These are phyloP conservation scores for Cacoxenus indagator DNA, from an alignment of 2,888 invertebrate genomes.

Conservation along the genomic window DNA sequence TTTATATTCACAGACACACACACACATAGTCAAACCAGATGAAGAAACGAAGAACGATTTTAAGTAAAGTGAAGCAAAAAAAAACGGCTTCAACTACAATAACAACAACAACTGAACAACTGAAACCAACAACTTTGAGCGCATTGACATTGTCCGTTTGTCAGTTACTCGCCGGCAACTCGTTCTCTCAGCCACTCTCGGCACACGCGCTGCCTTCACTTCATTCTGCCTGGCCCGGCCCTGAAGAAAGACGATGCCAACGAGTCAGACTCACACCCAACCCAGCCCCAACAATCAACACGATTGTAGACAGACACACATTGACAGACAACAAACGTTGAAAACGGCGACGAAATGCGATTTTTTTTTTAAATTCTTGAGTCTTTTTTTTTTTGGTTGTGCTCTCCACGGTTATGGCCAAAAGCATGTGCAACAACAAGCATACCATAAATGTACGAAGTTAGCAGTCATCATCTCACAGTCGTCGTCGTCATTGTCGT, in stretches of 20 bases:
- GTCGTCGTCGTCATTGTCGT: slow-evolving; percentile 21
- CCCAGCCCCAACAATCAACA: slow-evolving; percentile 7
- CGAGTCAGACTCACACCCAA: background rate
- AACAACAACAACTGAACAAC: no score
- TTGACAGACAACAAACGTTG: slow-evolving; percentile 31
- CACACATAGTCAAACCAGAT: slow-evolving; percentile 16
- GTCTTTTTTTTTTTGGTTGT: slow-evolving; percentile 13
- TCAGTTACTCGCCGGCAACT: slow-evolving; percentile 39
- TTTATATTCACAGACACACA: slow-evolving; percentile 5
- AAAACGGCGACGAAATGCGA: background rate
- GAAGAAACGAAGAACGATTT: slow-evolving; percentile 45
- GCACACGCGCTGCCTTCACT: background rate
- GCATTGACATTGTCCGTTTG: slow-evolving; percentile 58
- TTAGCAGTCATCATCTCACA: slow-evolving; percentile 36
- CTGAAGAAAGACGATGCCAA: slow-evolving; percentile 41
- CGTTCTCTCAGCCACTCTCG: background rate
- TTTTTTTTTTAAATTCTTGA: background rate
- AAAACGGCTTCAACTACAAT: slow-evolving; percentile 15
- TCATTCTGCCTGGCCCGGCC: background rate
- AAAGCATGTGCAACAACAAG: slow-evolving; percentile 46
- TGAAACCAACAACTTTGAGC: slow-evolving; percentile 39
- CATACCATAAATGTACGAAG: slow-evolving; percentile 15
- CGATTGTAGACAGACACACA: slow-evolving; percentile 12
- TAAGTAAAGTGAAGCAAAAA: slow-evolving; percentile 28
- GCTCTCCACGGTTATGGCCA: slow-evolving; percentile 47